phyloP scores from a whole-genome alignment of 2,113 vertebrate genomes.

The human (Homo sapiens) region DNA sequence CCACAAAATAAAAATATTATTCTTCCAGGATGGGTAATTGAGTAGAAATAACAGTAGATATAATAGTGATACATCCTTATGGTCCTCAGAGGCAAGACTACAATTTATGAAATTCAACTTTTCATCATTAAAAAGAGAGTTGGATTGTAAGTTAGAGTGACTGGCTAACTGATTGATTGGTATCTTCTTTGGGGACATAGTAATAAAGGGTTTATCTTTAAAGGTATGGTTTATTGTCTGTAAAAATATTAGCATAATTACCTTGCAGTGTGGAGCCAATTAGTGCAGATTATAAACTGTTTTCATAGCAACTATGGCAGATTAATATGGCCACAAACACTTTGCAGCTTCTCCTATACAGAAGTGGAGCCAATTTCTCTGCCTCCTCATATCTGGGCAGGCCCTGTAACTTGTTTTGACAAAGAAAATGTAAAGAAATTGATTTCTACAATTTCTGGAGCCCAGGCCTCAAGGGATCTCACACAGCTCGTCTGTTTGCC shows the following conservation, averaged over 20 bases:
- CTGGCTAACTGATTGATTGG: background rate
- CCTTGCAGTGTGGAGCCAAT: background rate
- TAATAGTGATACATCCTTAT: background rate
- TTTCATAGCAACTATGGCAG: background rate
- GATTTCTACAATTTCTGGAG: background rate
- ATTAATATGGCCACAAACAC: background rate
- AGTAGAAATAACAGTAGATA: background rate
- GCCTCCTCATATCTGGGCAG: background rate
- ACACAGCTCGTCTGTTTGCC: background rate
- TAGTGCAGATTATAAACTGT: background rate
- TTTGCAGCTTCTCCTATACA: background rate
- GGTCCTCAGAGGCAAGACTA: background rate
- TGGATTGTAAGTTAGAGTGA: background rate
- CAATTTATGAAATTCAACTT: background rate
- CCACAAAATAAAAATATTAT: background rate
- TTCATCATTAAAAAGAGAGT: background rate
- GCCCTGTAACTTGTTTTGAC: background rate
- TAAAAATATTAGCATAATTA: background rate
- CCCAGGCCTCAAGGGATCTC: background rate
- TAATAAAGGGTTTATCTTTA: background rate
- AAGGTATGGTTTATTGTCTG: background rate
- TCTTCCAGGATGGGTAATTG: background rate
- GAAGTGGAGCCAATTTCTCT: background rate
- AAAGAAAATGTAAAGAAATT: background rate
- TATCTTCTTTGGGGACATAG: background rate